Conservation (phyloP, 2,888 invertebrate species). For the Drosophila prostipennis region DNA sequence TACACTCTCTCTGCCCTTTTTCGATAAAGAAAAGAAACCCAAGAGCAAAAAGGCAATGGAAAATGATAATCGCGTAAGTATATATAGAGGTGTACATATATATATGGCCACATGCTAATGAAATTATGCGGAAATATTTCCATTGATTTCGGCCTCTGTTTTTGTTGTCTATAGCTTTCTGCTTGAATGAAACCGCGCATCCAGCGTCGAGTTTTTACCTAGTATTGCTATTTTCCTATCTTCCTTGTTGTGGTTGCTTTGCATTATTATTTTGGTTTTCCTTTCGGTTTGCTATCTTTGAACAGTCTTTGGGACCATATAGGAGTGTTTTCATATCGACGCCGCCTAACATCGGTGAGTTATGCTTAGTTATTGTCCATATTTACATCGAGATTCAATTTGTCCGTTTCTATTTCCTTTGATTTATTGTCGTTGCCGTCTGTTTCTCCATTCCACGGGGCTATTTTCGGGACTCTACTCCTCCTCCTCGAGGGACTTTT, state of each 20-base stretch:
- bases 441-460: not conserved
- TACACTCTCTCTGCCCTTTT: conserved; percentile 7
- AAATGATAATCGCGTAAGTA: conserved; percentile 18
- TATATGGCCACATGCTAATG: conserved; percentile 56
- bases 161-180: conserved; percentile 13
- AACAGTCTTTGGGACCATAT: conserved; percentile 70
- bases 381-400: conserved; percentile 61
- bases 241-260: conserved; percentile 14
- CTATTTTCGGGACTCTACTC: conserved; percentile 65
- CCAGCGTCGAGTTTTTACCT: conserved; percentile 47
- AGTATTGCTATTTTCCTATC: conserved; percentile 16
- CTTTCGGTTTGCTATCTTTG: conserved; percentile 22
- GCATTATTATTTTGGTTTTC: conserved; percentile 1
- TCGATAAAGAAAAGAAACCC: not conserved
- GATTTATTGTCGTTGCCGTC: conserved; percentile 37
- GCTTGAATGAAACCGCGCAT: conserved; percentile 45
- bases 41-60: conserved; percentile 8
- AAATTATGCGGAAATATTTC: conserved; percentile 59
- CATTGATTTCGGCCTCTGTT: conserved; percentile 26
- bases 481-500: conserved; percentile 84
- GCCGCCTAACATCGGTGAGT: conserved; percentile 41
- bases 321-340: conserved; percentile 37
- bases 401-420: conserved; percentile 11
- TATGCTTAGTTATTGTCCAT: conserved; percentile 59
- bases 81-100: conserved; percentile 6